A percentile compares a stretch with the other conserved stretches of the same genome.
phyloP scores from a whole-genome alignment of 1,140 invertebrate species.

The Aleiodes sp. region DNA sequence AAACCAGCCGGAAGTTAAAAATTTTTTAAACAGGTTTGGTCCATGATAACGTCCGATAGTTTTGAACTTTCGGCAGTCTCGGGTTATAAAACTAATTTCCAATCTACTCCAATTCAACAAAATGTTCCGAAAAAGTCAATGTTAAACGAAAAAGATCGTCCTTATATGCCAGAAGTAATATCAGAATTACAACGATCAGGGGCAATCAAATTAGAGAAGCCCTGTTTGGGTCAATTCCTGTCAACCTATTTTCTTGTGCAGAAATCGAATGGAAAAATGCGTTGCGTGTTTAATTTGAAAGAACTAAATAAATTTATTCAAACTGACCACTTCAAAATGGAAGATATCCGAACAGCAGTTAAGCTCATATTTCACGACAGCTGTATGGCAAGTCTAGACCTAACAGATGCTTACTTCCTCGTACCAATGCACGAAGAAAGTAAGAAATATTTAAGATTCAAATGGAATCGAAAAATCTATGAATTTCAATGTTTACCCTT shows the following conservation, averaged over 20 bases:
- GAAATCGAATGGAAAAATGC: conserved; percentile 41
- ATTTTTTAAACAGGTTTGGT: conserved; percentile 8
- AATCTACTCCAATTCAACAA: neutral
- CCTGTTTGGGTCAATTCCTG: conserved; percentile 38
- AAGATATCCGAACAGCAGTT: conserved; percentile 27
- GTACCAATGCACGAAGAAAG: conserved; percentile 25
- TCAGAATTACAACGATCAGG: conserved; percentile 2
- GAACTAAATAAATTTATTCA: conserved; percentile 44
- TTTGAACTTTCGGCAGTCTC: conserved; percentile 7
- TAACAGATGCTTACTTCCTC: conserved; percentile 46
- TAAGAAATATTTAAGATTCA: conserved; percentile 36
- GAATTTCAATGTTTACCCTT: neutral
- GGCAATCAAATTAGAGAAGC: conserved; percentile 11
- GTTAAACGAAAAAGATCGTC: neutral
- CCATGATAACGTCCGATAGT: conserved; percentile 17
- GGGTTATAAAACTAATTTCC: conserved; percentile 5
- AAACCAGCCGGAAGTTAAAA: conserved; percentile 13
- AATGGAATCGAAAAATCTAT: neutral
- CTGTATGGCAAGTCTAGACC: conserved; percentile 43
- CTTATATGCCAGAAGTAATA: conserved; percentile 8
- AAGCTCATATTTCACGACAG: conserved; percentile 35
- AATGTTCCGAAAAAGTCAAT: neutral
- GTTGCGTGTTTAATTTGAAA: conserved; percentile 50
- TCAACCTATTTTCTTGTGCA: conserved; percentile 44
- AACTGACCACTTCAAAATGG: conserved; percentile 40